phyloP scores from a whole-genome alignment of 1,140 invertebrate genomes.

The Nixonia krombeini region DNA sequence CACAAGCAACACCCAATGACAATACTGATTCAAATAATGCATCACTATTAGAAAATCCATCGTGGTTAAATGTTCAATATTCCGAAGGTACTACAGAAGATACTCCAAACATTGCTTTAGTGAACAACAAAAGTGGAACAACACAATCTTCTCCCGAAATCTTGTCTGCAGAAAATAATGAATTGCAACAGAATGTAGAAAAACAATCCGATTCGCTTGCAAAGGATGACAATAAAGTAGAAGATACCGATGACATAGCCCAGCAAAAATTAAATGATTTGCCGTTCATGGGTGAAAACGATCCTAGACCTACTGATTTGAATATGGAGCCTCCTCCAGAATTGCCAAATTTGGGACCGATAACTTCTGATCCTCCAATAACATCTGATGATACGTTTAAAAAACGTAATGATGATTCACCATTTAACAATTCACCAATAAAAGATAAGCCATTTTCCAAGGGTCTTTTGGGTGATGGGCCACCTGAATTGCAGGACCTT shows the following conservation, averaged over 20 bases:
- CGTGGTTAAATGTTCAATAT: constrained; percentile 51
- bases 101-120: too few relatives aligned
- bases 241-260: background rate
- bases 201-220: background rate
- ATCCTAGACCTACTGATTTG: constrained; percentile 63
- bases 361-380: constrained; percentile 36
- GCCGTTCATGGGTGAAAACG: constrained; percentile 66
- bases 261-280: constrained; percentile 51
- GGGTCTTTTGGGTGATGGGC: constrained; percentile 7
- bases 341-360: constrained; percentile 59
- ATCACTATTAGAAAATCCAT: constrained; percentile 41
- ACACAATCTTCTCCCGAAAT: background rate
- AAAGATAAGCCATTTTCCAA: background rate
- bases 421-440: constrained; percentile 8
- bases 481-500: background rate
- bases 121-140: too few relatives aligned
- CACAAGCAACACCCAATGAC: too few relatives aligned
- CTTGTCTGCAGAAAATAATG: constrained; percentile 4
- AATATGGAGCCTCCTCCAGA: constrained; percentile 68
- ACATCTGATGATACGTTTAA: background rate
- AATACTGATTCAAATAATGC: background rate
- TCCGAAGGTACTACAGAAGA: constrained; percentile 20
- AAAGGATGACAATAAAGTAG: background rate
- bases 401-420: constrained; percentile 5
- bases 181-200: background rate